phyloP scores from a whole-genome alignment of 2,888 invertebrate genomes.

The Lithophane semibrunnea region DNA sequence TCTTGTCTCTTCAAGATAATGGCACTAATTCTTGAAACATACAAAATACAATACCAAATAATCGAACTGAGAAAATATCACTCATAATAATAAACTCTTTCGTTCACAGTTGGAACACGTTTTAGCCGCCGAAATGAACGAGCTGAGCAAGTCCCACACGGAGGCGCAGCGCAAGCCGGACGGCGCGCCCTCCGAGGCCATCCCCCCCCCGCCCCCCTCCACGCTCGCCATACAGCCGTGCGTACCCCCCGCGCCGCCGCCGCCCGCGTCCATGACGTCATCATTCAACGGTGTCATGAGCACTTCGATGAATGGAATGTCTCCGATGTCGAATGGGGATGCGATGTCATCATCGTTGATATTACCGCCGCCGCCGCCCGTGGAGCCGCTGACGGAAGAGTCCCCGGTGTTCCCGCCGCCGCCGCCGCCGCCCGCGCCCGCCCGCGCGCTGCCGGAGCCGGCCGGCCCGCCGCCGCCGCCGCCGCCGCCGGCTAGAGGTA shows the following conservation, averaged over 20 bases:
- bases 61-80: neutral
- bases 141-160: conserved; percentile 81
- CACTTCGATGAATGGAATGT: conserved; percentile 66
- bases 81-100: neutral
- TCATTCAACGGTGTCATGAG: conserved; percentile 67
- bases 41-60: neutral
- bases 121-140: conserved; percentile 85
- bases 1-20: neutral
- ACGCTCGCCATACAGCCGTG: conserved; percentile 80
- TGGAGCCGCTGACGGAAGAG: conserved; percentile 70
- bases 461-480: conserved; percentile 94
- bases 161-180: conserved; percentile 86
- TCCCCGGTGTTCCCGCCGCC: conserved; percentile 85
- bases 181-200: conserved; percentile 85
- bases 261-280: conserved; percentile 73
- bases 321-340: conserved; percentile 72
- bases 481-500: conserved; percentile 87
- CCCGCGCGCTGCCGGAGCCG: conserved; percentile 93
- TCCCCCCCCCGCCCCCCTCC: conserved; percentile 83
- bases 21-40: neutral
- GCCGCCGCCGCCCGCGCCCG: conserved; percentile 77
- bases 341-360: conserved; percentile 78
- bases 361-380: conserved; percentile 80
- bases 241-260: conserved; percentile 74
- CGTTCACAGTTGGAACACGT: conserved; percentile 83